These are phyloP conservation scores for Pelobates cultripes DNA, from an alignment of 2,797 vertebrate species.

Conservation along the genomic window DNA sequence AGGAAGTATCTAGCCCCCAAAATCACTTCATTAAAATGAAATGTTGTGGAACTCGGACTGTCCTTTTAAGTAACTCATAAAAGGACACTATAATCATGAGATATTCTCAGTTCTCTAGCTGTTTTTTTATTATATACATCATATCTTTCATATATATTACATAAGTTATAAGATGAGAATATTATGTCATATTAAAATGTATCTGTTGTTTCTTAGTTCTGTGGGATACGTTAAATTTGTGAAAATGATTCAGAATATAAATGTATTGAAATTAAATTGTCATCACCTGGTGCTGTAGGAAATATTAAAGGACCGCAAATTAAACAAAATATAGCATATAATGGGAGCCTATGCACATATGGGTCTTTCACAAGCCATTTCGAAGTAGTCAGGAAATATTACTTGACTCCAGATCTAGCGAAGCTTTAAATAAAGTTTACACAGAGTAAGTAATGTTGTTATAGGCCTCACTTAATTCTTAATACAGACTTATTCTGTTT, in stretches of 20 bases:
- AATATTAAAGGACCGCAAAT: not conserved
- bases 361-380: not conserved
- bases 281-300: not conserved
- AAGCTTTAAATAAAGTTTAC: not conserved
- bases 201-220: too few species aligned
- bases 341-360: not conserved
- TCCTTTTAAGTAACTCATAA: too few species aligned
- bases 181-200: too few species aligned
- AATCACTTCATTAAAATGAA: too few species aligned
- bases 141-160: too few species aligned
- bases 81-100: too few species aligned
- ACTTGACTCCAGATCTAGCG: not conserved
- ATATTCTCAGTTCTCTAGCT: too few species aligned
- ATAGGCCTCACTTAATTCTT: not conserved
- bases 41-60: too few species aligned
- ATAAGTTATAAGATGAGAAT: too few species aligned
- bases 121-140: too few species aligned
- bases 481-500: not conserved
- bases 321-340: not conserved
- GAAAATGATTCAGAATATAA: not conserved
- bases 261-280: not conserved
- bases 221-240: not conserved
- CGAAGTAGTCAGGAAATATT: conserved; percentile 7
- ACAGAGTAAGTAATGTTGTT: conserved; percentile 4
- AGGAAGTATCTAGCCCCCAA: too few species aligned